Percentiles rank a stretch among this genome's conserved stretches.
These are phyloP conservation scores for Drosophila fungiperda DNA, from an alignment of 2,888 invertebrate genomes.

Conservation along the genomic window DNA sequence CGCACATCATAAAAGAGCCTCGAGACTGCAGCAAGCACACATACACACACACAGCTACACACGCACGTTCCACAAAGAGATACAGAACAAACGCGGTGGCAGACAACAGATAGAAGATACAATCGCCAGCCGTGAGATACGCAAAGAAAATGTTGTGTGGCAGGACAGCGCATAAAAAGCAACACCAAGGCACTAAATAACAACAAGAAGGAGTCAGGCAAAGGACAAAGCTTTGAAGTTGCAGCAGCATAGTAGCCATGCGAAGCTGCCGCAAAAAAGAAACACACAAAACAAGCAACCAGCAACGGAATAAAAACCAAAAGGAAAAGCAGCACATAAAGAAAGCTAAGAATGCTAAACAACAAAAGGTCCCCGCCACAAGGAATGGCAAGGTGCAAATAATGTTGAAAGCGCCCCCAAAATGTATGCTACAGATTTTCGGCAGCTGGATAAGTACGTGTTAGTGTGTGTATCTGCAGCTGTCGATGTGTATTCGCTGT, in stretches of 20 bases:
- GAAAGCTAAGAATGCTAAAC: conserved; percentile 61
- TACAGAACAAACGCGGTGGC: conserved; percentile 39
- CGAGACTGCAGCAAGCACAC: conserved; percentile 59
- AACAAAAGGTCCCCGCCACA: conserved; percentile 54
- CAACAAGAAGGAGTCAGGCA: conserved; percentile 64
- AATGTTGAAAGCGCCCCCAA: conserved; percentile 73
- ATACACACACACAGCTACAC: conserved; percentile 13
- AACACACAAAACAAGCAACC: conserved; percentile 46
- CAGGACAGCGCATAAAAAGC: conserved; percentile 70
- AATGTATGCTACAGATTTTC: conserved; percentile 74
- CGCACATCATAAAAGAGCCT: conserved; percentile 78
- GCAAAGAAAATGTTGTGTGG: conserved; percentile 52
- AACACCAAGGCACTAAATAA: conserved; percentile 71
- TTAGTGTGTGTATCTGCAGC: conserved; percentile 48
- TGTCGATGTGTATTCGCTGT: conserved; percentile 22
- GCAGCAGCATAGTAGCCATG: conserved; percentile 42
- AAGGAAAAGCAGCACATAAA: conserved; percentile 25
- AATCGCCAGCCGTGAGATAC: conserved; percentile 64
- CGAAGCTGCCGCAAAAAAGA: conserved; percentile 51
- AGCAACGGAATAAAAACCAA: conserved; percentile 5
- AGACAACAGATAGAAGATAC: conserved; percentile 51
- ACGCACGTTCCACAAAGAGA: conserved; percentile 41
- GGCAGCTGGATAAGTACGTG: conserved; percentile 64
- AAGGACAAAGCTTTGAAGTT: conserved; percentile 68
- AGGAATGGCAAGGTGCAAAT: conserved; percentile 72